Base-by-base conservation (phyloP, 2,797 vertebrate species). In the Falco biarmicus region DNA sequence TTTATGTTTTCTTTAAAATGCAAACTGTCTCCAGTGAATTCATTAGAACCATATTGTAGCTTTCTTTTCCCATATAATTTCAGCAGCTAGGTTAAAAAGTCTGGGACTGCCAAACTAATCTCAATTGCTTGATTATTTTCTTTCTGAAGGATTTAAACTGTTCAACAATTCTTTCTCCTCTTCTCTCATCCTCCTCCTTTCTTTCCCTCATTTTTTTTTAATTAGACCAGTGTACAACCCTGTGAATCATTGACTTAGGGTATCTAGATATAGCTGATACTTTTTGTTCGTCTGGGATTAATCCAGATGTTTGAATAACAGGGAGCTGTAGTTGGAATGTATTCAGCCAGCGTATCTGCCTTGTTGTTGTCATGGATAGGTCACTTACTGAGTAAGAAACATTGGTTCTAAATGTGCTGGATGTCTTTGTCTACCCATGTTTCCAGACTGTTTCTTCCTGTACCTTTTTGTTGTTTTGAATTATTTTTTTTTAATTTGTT, bases 1-100 rank as follows among this genome's bases (percentile, higher is more conserved):
- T 97, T 97, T 97, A 95, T 96, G 66, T 95, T 96, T 96, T 95
- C 92, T 97, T 97, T 95, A 95, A 92, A 97, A 86, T 89, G 86
- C 68, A 97, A 97, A 96, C 94, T 89, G 86, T 96, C 95, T 97
- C 78, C 69, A 96, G 79, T 92, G 96, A 97, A 97, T 96, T 97
- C 81, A 95, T 92, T 96, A 95, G 85, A 96, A 96, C 76, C 95
- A 95, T 94, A 96, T 96, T 97, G 93, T 87, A 94, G 94, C 79
- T 97, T 96, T 95, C 91, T 85, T 95, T 93, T 69, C 48, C 82
- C 60, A 61, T 61, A 68, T 81, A 96, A 71, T 73, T 84, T 95
- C 95, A 95, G 78, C 11, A 3, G 47, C 45, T 83, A 92, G 84
- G 87, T 96, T 98, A 93, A 96, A 91, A 93, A 89, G 39, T 14